phyloP scores from a whole-genome alignment of 1,140 invertebrate genomes.

The Teleopsis dalmanni region DNA sequence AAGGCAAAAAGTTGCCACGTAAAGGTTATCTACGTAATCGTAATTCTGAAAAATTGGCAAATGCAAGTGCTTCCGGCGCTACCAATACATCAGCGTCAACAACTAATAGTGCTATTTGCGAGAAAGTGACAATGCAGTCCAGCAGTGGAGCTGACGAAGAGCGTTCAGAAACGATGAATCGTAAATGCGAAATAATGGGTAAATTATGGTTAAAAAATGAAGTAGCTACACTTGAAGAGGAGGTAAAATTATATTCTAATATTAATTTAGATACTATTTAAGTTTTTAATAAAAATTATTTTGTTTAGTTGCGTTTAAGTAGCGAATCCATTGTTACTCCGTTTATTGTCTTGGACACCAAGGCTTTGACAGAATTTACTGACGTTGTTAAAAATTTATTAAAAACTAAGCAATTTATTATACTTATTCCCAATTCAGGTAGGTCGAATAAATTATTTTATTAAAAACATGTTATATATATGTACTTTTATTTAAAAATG shows the following conservation, averaged over 20 bases:
- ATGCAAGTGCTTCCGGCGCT: slow-evolving; percentile 11
- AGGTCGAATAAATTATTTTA: slow-evolving; percentile 33
- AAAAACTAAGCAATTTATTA: slow-evolving; percentile 64
- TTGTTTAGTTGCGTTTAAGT: slow-evolving; percentile 17
- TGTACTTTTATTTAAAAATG: not conserved
- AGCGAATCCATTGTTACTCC: slow-evolving; percentile 53
- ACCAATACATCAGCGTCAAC: slow-evolving; percentile 26
- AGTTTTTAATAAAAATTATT: not conserved
- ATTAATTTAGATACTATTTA: not conserved
- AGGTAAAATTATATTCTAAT: slow-evolving; percentile 5
- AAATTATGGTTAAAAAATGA: slow-evolving; percentile 68
- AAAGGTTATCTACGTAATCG: slow-evolving; percentile 41
- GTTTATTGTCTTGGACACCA: slow-evolving; percentile 67
- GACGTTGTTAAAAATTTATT: slow-evolving; percentile 71
- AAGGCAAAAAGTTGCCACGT: slow-evolving; percentile 34
- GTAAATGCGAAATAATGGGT: slow-evolving; percentile 54
- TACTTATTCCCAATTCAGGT: slow-evolving; percentile 74
- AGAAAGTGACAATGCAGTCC: slow-evolving; percentile 36
- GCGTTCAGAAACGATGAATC: slow-evolving; percentile 47
- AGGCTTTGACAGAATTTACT: slow-evolving; percentile 62
- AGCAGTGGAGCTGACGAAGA: slow-evolving; percentile 40
- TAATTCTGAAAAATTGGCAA: slow-evolving; percentile 34
- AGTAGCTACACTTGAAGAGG: slow-evolving; percentile 58
- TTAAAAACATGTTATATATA: not conserved
- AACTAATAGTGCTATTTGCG: slow-evolving; percentile 38